These are phyloP conservation scores for Nyctereutes procyonoides DNA, from an alignment of 2,113 vertebrate species.

Conservation along the genomic window DNA sequence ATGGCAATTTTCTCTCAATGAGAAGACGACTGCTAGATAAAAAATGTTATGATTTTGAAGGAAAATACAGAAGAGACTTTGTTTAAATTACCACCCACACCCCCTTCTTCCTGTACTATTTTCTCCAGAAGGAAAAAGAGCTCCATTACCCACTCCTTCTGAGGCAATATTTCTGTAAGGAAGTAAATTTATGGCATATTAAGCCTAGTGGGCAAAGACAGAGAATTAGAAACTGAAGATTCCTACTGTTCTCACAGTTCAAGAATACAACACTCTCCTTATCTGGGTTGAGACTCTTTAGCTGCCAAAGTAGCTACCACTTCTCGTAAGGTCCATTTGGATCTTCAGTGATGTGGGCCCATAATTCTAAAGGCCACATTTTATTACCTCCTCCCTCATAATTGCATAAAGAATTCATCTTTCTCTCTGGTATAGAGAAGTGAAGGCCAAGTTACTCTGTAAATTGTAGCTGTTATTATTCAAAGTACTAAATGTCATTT, in stretches of 20 bases:
- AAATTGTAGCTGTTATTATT: conserved; percentile 20
- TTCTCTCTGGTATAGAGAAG: not conserved
- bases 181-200: not conserved
- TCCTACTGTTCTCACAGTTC: not conserved
- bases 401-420: not conserved
- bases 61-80: not conserved
- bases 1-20: not conserved
- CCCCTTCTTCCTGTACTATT: not conserved
- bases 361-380: not conserved
- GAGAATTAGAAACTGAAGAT: not conserved
- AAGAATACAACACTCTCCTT: not conserved
- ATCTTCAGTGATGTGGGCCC: not conserved
- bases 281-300: not conserved
- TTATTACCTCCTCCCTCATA: not conserved
- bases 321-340: not conserved
- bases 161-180: not conserved
- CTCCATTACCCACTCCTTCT: not conserved
- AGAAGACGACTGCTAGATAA: not conserved
- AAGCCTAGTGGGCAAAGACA: not conserved
- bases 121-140: not conserved
- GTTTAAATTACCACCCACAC: not conserved
- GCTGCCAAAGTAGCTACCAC: not conserved
- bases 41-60: not conserved
- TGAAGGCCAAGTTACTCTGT: conserved; percentile 9
- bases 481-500: not conserved